phyloP scores from a whole-genome alignment of 2,797 vertebrate species.

The Coreius guichenoti region DNA sequence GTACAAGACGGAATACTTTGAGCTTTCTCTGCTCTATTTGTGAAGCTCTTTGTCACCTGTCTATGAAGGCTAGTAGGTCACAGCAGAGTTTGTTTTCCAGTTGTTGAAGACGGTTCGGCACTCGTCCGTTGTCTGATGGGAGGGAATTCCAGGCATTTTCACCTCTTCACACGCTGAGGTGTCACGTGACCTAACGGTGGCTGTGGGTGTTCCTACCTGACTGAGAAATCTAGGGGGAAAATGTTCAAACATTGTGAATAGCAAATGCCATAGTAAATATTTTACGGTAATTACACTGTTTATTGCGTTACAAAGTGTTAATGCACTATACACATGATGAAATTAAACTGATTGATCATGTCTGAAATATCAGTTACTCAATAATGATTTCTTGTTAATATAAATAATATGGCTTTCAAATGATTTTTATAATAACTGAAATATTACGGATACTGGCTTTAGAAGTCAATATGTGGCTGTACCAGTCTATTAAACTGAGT shows the following conservation, averaged over 20 bases:
- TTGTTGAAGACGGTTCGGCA: neutral
- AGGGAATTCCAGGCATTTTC: neutral
- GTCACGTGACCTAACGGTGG: neutral
- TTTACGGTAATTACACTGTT: neutral
- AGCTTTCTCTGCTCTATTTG: constrained; percentile 32
- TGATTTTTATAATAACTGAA: neutral
- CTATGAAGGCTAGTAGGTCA: constrained; percentile 19
- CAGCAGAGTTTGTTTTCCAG: constrained; percentile 7
- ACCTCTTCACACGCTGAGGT: neutral
- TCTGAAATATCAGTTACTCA: neutral
- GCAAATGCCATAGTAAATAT: neutral
- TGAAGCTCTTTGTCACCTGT: constrained; percentile 57
- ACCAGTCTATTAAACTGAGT: neutral
- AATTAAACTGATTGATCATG: neutral
- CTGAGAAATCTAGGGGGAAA: neutral
- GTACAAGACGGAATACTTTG: neutral
- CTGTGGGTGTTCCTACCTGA: neutral
- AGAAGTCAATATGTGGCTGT: neutral
- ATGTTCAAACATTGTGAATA: neutral
- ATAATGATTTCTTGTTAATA: neutral
- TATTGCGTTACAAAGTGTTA: neutral
- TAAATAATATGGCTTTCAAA: neutral
- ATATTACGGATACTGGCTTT: no score
- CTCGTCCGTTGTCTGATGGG: neutral
- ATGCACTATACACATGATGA: neutral